A percentile compares a stretch with the other conserved stretches of the same genome.
These are phyloP conservation scores for Chromis chromis DNA, from an alignment of 2,797 vertebrate species.

Conservation along the genomic window DNA sequence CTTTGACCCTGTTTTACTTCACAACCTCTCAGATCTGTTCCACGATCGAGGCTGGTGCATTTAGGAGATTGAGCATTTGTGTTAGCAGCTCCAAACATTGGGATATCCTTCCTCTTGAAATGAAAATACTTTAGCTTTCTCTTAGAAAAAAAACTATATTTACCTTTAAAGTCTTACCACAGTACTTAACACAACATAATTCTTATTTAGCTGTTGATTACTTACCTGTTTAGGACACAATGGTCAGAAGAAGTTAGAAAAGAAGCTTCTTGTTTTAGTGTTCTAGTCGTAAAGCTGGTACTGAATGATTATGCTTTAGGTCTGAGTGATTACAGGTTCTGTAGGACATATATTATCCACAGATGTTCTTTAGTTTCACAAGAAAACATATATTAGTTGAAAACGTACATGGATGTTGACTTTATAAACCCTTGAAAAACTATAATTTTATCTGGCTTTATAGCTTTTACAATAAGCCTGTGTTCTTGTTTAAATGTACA, in stretches of 20 bases:
- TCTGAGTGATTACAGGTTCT: not conserved
- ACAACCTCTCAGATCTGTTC: no score
- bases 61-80: no score
- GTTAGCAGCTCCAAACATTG: no score
- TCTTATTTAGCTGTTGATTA: not conserved
- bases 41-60: no score
- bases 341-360: not conserved
- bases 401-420: constrained; percentile 32
- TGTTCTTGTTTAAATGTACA: not conserved
- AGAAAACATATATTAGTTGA: not conserved
- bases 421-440: constrained; percentile 5
- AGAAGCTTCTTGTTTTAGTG: not conserved
- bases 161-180: no score
- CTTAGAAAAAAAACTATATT: no score
- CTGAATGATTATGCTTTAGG: not conserved
- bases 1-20: no score
- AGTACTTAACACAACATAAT: no score
- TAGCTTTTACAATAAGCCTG: not conserved
- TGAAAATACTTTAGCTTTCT: no score
- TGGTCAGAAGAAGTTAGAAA: not conserved
- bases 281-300: not conserved
- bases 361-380: not conserved
- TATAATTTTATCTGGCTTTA: not conserved
- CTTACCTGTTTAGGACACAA: no score
- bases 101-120: no score